Base-by-base conservation (phyloP, 2,797 vertebrate genomes). In the Aphelocoma californica region DNA sequence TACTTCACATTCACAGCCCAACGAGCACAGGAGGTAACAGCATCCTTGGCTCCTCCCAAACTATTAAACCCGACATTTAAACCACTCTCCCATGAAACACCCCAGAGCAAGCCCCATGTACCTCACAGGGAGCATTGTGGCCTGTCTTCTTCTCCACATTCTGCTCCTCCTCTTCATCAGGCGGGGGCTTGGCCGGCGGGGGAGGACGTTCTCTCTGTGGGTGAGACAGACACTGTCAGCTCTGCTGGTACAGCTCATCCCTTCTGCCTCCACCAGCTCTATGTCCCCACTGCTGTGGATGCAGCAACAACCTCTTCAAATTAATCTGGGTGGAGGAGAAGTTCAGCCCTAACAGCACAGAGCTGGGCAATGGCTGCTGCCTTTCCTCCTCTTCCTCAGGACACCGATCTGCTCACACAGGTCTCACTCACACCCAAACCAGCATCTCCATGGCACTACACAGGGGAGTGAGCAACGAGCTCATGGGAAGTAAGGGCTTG, bases 81-180 rank as follows among this genome's bases (percentile, higher is more conserved):
- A 48, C 61, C 67, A 44, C 29, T 36, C 44, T 47, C 17, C n/a
- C 18, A 51, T 3, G 31, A 69, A 45, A 38, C 73, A 81, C 1
- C 31, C 58, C 67, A 14, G 28, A 42, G 23, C 14, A 51, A 88
- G 51, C 7, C 62, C n/a, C 69, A 82, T 29, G 1, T 97, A 98
- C 98, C 97, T 98, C 97, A 80, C 93, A 95, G 53, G 97, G 87
- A 70, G 91, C 42, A 81, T 85, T 56, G 10, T 97, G 96, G 47
- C 95, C 91, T 81, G 57, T 91, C 95, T 97, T 98, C 96, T 97
- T 97, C 87, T 97, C 98, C 54, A 61, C 16, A 1, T 93, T 94
- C 38, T 96, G 97, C 32, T 99, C 98, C 48, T 99, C 99, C 53
- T 99, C 99, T 62, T 98, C 98, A 70, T 98, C 98, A 1, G 98